Evolutionary conservation across 1,140 invertebrate genomes (phyloP).

Genomic region (Linepithema humile): DNA sequence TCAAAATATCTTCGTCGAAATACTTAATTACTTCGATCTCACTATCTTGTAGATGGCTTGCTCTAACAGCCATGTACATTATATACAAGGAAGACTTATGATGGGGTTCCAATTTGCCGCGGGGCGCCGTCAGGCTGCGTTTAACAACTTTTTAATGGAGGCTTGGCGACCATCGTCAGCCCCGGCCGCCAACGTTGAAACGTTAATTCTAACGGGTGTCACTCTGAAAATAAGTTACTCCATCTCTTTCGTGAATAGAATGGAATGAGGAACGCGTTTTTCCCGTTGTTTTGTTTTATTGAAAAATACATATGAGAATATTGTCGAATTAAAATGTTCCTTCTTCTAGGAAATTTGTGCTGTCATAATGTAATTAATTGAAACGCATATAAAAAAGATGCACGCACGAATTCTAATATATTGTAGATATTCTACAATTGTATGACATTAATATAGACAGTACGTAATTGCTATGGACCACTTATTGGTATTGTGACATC

Average conservation of each 20-base stretch:
- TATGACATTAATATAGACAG: neutral
- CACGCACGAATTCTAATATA: neutral
- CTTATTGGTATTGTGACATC: neutral
- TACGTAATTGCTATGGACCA: neutral
- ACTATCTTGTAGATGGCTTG: conserved; percentile 73
- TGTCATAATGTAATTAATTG: neutral
- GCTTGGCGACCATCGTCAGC: conserved; percentile 80
- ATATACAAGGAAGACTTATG: conserved; percentile 82
- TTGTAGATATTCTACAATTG: neutral
- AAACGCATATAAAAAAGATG: neutral
- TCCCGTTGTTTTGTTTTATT: neutral
- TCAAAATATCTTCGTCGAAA: conserved; percentile 74
- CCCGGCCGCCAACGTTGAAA: conserved; percentile 76
- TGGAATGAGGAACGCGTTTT: conserved; percentile 6
- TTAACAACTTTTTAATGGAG: conserved; percentile 85
- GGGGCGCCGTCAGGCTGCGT: conserved; percentile 83
- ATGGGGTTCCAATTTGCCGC: conserved; percentile 84
- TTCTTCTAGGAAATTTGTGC: neutral
- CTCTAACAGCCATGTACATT: conserved; percentile 73
- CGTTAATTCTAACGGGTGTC: conserved; percentile 79
- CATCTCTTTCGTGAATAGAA: conserved; percentile 11
- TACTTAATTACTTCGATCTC: conserved; percentile 77
- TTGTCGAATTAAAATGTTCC: neutral
- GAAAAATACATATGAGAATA: neutral
- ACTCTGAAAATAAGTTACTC: conserved; percentile 70